These are phyloP conservation scores for Ormyrus pomaceus DNA, from an alignment of 2,888 invertebrate species.

Conservation along the genomic window DNA sequence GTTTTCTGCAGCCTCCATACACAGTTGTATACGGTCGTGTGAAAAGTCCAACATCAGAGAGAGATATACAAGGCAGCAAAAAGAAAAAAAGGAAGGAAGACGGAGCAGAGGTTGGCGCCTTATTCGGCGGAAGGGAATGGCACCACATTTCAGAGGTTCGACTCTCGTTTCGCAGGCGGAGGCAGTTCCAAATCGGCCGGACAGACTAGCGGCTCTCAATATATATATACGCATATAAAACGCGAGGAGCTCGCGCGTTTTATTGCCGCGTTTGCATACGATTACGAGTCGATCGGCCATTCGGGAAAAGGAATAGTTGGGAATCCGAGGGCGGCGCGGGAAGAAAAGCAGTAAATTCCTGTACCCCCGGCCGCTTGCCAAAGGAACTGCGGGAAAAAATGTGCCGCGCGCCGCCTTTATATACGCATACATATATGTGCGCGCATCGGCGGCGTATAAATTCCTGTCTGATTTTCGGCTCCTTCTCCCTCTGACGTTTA, in stretches of 20 bases:
- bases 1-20: too few species aligned
- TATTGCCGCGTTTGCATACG: constrained; percentile 61
- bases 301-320: constrained; percentile 47
- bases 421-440: neutral
- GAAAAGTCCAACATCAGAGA: neutral
- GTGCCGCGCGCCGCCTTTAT: neutral
- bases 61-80: neutral
- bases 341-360: constrained; percentile 49
- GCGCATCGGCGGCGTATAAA: neutral
- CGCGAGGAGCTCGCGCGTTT: constrained; percentile 52
- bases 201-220: constrained; percentile 9
- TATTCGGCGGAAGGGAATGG: constrained; percentile 42
- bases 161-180: constrained; percentile 52
- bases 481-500: constrained; percentile 19
- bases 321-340: constrained; percentile 18
- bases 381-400: constrained; percentile 18
- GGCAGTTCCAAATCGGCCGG: constrained; percentile 31
- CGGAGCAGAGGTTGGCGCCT: neutral
- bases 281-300: constrained; percentile 58
- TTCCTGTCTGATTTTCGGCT: constrained; percentile 17
- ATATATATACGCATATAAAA: constrained; percentile 12
- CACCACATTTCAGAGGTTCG: constrained; percentile 57
- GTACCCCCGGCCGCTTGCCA: constrained; percentile 16
- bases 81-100: constrained; percentile 9
- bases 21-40: neutral